phyloP scores from a whole-genome alignment of 2,113 vertebrate species.

The Pelusios castaneus region DNA sequence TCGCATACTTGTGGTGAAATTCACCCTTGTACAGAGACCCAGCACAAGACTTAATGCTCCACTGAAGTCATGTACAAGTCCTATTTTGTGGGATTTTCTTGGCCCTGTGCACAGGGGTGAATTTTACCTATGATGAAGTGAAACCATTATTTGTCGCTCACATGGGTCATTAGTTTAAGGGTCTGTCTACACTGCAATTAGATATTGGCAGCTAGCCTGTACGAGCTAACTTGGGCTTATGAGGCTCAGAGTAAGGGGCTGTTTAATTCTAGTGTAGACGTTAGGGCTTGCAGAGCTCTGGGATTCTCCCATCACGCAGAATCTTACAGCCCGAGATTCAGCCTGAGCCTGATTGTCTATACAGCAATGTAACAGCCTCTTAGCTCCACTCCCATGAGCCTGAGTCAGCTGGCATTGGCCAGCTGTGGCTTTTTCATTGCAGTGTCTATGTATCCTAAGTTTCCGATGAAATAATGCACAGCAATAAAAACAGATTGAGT shows the following conservation, averaged over 20 bases:
- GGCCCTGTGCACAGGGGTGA: background rate
- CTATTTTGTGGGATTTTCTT: background rate
- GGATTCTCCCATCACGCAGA: background rate
- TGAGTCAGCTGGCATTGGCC: background rate
- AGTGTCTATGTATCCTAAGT: background rate
- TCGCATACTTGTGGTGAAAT: slow-evolving; percentile 26
- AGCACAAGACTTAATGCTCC: background rate
- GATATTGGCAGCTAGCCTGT: background rate
- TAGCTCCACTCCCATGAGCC: background rate
- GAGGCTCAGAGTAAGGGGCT: background rate
- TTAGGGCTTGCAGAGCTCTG: background rate
- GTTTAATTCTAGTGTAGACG: background rate
- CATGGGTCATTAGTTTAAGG: background rate
- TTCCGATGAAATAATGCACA: background rate
- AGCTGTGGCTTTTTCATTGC: background rate
- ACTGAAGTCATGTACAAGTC: background rate
- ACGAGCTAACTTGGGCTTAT: background rate
- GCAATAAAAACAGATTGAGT: background rate
- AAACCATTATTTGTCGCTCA: background rate
- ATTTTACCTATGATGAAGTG: background rate
- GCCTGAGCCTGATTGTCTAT: background rate
- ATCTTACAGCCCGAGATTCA: background rate
- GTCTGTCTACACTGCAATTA: background rate
- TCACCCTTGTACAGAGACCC: background rate
- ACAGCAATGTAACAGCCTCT: background rate